Conservation (phyloP, 2,888 invertebrate species). For the Hedya salicella region DNA sequence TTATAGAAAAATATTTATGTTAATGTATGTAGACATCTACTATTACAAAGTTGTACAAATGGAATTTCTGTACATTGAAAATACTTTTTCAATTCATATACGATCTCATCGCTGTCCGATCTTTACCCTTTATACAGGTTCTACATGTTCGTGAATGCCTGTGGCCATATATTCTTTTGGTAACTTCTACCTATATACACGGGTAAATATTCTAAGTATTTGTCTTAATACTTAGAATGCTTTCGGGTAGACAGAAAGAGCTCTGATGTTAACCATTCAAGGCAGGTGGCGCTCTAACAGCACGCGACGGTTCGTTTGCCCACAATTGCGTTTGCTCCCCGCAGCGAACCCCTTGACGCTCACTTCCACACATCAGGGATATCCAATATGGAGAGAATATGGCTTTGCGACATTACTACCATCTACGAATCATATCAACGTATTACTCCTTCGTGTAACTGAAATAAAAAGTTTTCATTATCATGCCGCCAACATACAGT, state of each 20-base stretch:
- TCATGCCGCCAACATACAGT: too few relatives aligned
- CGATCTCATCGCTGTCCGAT: too few relatives aligned
- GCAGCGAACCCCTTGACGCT: conserved; percentile 53
- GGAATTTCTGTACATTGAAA: too few relatives aligned
- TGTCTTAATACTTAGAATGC: neutral
- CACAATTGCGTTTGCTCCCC: conserved; percentile 75
- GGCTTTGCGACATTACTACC: neutral
- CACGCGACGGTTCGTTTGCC: conserved; percentile 77
- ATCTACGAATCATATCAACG: neutral
- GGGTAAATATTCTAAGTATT: conserved; percentile 11
- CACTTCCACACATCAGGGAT: conserved; percentile 45
- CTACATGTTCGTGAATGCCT: too few relatives aligned
- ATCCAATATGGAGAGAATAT: conserved; percentile 49
- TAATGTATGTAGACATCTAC: too few relatives aligned
- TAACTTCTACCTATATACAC: neutral
- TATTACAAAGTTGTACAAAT: too few relatives aligned
- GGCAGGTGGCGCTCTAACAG: conserved; percentile 71
- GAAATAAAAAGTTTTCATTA: too few relatives aligned
- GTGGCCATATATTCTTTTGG: too few relatives aligned
- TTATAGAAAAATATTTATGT: too few relatives aligned
- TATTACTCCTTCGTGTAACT: too few relatives aligned
- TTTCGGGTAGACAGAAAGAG: conserved; percentile 39
- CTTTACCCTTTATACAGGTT: too few relatives aligned
- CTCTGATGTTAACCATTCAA: conserved; percentile 51
- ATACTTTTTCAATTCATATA: too few relatives aligned